Base-by-base conservation (phyloP, 2,113 vertebrate genomes). In the Malaclemys terrapin region DNA sequence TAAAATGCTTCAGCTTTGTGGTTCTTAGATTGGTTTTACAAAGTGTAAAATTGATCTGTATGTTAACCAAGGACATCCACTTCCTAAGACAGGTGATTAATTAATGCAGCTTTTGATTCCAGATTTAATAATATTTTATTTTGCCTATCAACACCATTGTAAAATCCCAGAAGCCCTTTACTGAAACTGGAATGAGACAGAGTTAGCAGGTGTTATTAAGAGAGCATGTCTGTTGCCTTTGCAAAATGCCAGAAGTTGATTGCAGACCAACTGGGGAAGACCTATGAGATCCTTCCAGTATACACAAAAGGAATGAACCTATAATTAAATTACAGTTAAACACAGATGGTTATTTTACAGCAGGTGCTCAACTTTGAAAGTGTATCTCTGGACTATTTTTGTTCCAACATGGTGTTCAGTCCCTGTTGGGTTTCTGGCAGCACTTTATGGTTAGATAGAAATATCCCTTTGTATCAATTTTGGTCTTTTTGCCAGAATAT, bases 291-390 rank as follows among this genome's bases (percentile, higher is more conserved):
- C 91, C 91, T 98, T 97, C 95, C 81, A 96, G 93, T 95, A 91
- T 95, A 97, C 96, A 98, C 97, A 98, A 98, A 98, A 98, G 94
- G 90, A 98, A 97, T 97, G 91, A 98, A 94, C 93, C 96, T 95
- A 97, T 98, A 98, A 98, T 98, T 98, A 98, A 98, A 98, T 98
- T 98, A 98, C 95, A 97, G 96, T 98, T 98, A 98, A 98, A 98
- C 97, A 97, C 98, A 98, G 98, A 98, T 98, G 98, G 98, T 98
- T 98, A 98, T 98, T 98, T 98, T 98, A 97, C 96, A 98, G 98
- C 97, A 98, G 97, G 98, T 98, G 97, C 96, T 98, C 97, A 97
- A 96, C 96, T 98, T 98, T 97, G 93, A 97, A 98, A 98, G 90
- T 93, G 83, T 86, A 96, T 94, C 90, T 98, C 94, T 97, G 95